Conservation (phyloP, 2,113 vertebrate genomes). For the Alethe castanea region DNA sequence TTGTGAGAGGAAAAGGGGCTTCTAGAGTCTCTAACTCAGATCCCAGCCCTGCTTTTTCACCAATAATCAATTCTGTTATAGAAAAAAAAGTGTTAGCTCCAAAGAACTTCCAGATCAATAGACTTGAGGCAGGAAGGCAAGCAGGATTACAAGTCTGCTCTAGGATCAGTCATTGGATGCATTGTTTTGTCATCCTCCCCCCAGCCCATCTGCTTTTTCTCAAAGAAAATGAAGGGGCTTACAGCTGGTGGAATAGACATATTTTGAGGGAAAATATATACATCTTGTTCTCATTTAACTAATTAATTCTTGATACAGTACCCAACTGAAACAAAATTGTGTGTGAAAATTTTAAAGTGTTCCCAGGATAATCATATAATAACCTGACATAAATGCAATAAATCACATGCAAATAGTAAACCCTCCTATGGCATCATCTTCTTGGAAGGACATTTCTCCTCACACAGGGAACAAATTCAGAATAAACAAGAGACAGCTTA, state of each 20-base stretch:
- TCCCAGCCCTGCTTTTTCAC: not conserved
- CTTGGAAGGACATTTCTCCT: not conserved
- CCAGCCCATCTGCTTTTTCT: not conserved
- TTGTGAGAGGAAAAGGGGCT: not conserved
- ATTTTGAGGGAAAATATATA: not conserved
- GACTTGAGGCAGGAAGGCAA: not conserved
- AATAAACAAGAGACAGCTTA: not conserved
- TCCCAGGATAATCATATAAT: not conserved
- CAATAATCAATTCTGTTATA: not conserved
- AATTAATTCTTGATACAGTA: not conserved
- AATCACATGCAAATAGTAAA: not conserved
- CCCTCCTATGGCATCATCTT: not conserved
- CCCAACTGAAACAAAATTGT: not conserved
- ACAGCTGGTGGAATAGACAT: not conserved
- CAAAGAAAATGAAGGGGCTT: not conserved
- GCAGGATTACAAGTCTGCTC: not conserved
- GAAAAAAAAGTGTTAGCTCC: not conserved
- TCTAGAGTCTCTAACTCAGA: not conserved
- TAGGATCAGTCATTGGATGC: not conserved
- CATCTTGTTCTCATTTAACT: not conserved
- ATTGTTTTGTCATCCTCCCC: not conserved
- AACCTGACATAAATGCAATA: not conserved
- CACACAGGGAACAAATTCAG: not conserved
- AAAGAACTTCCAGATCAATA: not conserved
- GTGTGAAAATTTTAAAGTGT: not conserved